Conservation (phyloP, 2,113 vertebrate genomes). For the Oenanthe oenanthe region DNA sequence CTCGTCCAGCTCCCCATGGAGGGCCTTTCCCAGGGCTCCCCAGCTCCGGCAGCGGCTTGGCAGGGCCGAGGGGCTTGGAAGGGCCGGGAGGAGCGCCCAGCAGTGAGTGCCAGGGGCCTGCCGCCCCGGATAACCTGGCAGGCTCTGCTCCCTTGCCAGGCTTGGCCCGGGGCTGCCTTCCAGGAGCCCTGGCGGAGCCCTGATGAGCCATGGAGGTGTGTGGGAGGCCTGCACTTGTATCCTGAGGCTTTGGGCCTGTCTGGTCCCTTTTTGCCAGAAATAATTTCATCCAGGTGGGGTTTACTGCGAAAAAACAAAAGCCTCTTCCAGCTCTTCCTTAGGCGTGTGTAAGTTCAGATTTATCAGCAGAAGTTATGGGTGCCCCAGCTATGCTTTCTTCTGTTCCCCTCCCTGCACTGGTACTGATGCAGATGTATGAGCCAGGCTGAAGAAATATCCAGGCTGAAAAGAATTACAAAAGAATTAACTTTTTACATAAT, state of each 20-base stretch:
- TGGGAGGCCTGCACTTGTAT: fast-evolving
- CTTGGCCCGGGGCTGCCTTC: background rate
- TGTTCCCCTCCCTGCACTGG: fast-evolving
- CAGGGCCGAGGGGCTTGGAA: background rate
- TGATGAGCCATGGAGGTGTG: background rate
- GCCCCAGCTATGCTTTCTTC: fast-evolving
- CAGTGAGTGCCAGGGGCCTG: fast-evolving
- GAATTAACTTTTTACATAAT: background rate
- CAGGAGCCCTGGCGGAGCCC: background rate
- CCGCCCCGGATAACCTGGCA: fast-evolving
- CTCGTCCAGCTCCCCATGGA: fast-evolving
- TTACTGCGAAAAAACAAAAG: background rate
- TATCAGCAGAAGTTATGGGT: fast-evolving
- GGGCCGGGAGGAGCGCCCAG: background rate
- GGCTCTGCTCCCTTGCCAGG: background rate
- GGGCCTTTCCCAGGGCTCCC: background rate
- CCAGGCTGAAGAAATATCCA: background rate
- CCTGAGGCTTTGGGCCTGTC: background rate
- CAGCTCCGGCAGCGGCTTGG: background rate
- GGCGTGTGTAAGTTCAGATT: background rate
- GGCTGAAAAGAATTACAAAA: background rate
- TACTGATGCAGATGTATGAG: background rate
- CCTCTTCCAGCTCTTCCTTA: background rate
- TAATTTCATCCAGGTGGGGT: fast-evolving
- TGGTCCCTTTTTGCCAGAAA: background rate